Evolutionary conservation across 2,797 vertebrate species (phyloP).

Genomic region (Rhabdomys pumilio): DNA sequence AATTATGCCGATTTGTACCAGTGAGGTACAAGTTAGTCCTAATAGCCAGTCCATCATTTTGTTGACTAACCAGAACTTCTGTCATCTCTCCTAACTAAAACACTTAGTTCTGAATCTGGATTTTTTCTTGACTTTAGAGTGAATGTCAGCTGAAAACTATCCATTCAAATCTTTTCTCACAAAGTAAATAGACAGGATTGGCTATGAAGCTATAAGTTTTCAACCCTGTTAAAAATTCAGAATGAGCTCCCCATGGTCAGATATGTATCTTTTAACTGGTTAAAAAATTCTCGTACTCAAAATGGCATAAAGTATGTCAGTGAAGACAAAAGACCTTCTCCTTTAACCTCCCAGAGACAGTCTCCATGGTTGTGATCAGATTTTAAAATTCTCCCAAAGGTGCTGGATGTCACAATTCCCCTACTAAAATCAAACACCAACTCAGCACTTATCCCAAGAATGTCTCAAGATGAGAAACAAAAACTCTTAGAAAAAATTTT

Average conservation of each 20-base stretch:
- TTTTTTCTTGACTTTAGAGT: too few relatives aligned
- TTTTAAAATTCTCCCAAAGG: neutral
- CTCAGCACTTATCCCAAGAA: neutral
- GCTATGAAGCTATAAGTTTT: too few relatives aligned
- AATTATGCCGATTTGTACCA: too few relatives aligned
- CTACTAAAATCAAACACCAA: neutral
- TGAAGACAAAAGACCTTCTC: neutral
- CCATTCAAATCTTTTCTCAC: too few relatives aligned
- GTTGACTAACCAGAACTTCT: too few relatives aligned
- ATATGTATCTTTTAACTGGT: neutral
- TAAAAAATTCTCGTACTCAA: constrained; percentile 47
- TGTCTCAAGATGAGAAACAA: neutral
- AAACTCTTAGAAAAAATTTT: neutral
- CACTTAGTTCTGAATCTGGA: too few relatives aligned
- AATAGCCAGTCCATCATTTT: too few relatives aligned
- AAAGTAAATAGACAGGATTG: too few relatives aligned
- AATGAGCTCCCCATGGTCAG: neutral
- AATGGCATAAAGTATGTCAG: neutral
- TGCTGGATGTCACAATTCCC: neutral
- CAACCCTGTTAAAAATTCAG: too few relatives aligned
- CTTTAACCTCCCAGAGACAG: neutral
- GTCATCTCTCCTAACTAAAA: too few relatives aligned
- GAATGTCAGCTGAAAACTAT: too few relatives aligned
- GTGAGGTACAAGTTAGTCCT: too few relatives aligned
- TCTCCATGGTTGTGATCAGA: neutral